Percentiles rank a stretch among this genome's conserved stretches.
These are phyloP conservation scores for Desmodus rotundus DNA, from an alignment of 2,113 vertebrate genomes.

Conservation along the genomic window DNA sequence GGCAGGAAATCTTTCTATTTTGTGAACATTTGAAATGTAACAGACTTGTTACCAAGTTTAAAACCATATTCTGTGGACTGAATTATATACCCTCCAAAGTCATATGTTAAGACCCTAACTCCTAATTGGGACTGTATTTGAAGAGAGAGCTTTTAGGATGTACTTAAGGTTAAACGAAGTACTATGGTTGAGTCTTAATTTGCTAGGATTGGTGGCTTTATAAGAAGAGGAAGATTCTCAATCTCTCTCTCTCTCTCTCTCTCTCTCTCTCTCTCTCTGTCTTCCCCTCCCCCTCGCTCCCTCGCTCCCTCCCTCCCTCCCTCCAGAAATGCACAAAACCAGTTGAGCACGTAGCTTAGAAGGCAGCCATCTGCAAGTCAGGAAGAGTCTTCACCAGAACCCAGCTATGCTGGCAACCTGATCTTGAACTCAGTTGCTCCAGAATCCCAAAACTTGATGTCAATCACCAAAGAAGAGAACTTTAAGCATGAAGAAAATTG, in stretches of 20 bases:
- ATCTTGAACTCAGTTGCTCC: not conserved
- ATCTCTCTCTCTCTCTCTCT: not conserved
- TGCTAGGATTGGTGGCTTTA: not conserved
- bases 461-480: not conserved
- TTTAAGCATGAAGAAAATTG: not conserved
- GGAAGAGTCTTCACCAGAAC: not conserved
- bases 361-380: not conserved
- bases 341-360: not conserved
- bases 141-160: not conserved
- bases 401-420: not conserved
- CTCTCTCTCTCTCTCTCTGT: not conserved
- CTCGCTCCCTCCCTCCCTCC: not conserved
- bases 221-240: not conserved
- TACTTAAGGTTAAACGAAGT: not conserved
- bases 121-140: not conserved
- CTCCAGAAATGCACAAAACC: rapidly evolving
- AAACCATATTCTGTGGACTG: not conserved
- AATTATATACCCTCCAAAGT: not conserved
- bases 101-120: not conserved
- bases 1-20: not conserved
- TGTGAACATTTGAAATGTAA: not conserved
- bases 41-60: not conserved
- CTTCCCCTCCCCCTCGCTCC: not conserved
- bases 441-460: not conserved
- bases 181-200: not conserved